Base-by-base conservation (phyloP, 2,888 invertebrate species). In the Drosophila silvestris region DNA sequence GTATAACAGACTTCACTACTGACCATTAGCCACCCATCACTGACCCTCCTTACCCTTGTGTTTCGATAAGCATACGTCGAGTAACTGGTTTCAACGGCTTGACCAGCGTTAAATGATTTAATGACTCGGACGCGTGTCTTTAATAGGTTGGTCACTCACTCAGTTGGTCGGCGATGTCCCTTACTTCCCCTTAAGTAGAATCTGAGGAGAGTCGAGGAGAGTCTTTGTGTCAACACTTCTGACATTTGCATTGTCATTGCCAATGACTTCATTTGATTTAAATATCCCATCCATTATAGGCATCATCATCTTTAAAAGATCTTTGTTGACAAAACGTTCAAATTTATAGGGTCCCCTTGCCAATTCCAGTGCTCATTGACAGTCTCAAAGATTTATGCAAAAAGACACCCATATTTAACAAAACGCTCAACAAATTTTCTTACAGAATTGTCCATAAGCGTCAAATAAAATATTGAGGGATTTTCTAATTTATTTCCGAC, bases 191-290 rank as follows among this genome's bases (percentile, higher is more conserved):
- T 50, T 68, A 57, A 62, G 59, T 26, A 41, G 52, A 19, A 53
- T 30, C 16, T 19, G 51, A n/a, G 37, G 30, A 33, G 9, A 47
- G 5, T 28, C 14, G 14, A n/a, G 28, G 14, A 39, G 14, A 14
- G n/a, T 39, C 28, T 56, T 37, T 12, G 62, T 56, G 61, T 57
- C 50, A 64, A 52, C 50, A 66, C 63, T 74, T 81, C 59, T 52
- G 86, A 70, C 86, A 83, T 85, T 85, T 74, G 75, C 77, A 81
- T 85, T 83, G 74, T 78, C 70, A 47, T 44, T 33, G 19, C 35
- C 53, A 64, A 59, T 54, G 81, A 77, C 76, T 76, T 75, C 47
- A 60, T 71, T 39, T 66, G 54, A 66, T 56, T 50, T 56, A 53
- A 57, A 47, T 66, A 61, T 60, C 62, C 30, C 67, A 59, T 61